Evolutionary conservation across 2,797 vertebrate genomes (phyloP).

Genomic region (Myotis planiceps): DNA sequence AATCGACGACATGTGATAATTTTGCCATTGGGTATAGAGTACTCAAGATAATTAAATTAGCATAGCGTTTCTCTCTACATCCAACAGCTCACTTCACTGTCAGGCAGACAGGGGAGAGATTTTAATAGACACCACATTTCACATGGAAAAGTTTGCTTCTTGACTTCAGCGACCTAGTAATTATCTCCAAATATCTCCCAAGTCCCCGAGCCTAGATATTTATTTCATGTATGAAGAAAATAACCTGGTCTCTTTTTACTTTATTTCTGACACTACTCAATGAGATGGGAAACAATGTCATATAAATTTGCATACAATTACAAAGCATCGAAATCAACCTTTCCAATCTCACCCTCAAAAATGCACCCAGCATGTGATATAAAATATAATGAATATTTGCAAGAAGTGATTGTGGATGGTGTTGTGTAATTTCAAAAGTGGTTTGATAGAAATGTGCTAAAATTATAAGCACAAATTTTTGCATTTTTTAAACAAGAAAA

Average conservation of each 20-base stretch:
- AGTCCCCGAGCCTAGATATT: constrained; percentile 55
- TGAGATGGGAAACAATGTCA: constrained; percentile 59
- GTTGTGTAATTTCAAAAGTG: not conserved
- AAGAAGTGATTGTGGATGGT: not conserved
- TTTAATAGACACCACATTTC: constrained; percentile 39
- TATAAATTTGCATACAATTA: constrained; percentile 52
- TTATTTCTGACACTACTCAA: constrained; percentile 54
- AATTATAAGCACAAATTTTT: not conserved
- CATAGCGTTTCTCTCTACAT: not conserved
- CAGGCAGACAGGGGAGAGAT: constrained; percentile 11
- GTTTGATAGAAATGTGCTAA: not conserved
- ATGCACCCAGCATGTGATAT: not conserved
- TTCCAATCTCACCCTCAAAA: not conserved
- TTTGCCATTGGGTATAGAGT: constrained; percentile 26
- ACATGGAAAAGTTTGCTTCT: constrained; percentile 58
- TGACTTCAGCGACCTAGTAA: constrained; percentile 70
- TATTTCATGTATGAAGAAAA: constrained; percentile 54
- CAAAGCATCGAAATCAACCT: constrained; percentile 14
- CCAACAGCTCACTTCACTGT: constrained; percentile 8
- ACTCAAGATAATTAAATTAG: constrained; percentile 53
- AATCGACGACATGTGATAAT: not conserved
- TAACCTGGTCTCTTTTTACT: constrained; percentile 52
- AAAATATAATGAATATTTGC: not conserved
- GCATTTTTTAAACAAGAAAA: not conserved
- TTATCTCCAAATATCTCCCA: constrained; percentile 73